phyloP scores from a whole-genome alignment of 2,797 vertebrate genomes.

The Cyprinodon diabolis region DNA sequence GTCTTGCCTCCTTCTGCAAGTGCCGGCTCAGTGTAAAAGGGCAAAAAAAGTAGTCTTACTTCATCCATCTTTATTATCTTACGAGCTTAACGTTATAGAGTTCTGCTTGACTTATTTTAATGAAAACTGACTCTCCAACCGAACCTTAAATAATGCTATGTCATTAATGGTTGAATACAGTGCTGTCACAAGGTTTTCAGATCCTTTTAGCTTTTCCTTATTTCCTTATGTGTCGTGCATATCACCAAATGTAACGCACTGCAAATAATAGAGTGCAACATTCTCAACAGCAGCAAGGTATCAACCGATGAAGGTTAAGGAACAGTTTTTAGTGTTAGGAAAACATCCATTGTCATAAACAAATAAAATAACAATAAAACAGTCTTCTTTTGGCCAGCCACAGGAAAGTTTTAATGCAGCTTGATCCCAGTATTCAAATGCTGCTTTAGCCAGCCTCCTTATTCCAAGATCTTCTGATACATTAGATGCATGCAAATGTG shows the following conservation, averaged over 20 bases:
- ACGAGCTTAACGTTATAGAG: constrained; percentile 1
- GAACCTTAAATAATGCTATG: background rate
- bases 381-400: background rate
- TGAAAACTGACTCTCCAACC: constrained; percentile 14
- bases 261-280: background rate
- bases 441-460: too few relatives aligned
- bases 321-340: background rate
- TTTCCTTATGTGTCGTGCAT: background rate
- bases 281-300: background rate
- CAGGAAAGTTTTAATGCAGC: background rate
- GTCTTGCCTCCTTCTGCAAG: constrained; percentile 4
- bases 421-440: too few relatives aligned
- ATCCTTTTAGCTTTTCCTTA: background rate
- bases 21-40: constrained; percentile 18
- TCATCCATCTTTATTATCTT: constrained; percentile 14
- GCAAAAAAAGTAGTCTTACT: background rate
- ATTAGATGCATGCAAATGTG: too few relatives aligned
- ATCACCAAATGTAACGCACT: background rate
- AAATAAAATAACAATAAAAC: background rate
- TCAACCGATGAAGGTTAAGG: background rate
- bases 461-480: too few relatives aligned
- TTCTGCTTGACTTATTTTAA: constrained; percentile 25
- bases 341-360: too few relatives aligned
- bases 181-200: background rate
- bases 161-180: background rate